Evolutionary conservation across 2,888 invertebrate species (phyloP), one percentile per base, ranked within the genome.

Genomic region (Oscheius sp.): DNA sequence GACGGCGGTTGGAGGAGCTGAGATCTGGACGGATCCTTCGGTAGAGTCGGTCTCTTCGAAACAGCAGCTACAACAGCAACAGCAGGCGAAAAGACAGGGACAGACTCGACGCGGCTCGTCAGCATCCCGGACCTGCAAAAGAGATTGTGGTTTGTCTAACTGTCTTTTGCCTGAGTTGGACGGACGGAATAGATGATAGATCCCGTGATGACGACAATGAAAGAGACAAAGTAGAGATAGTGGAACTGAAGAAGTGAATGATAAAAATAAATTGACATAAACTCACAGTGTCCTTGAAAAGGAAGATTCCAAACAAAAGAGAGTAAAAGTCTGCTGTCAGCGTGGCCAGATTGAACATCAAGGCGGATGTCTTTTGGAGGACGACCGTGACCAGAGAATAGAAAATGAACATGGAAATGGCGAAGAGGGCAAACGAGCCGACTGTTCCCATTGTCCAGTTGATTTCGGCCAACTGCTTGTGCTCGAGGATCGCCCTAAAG

Each of bases 271-370:
- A 33, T 5, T 29, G 11, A 32, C 0, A 29, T 9, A 63, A 21
- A 79, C 86, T 90, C 89, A 94, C 94, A 92, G 93, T 93, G 90
- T 94, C 94, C 80, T 93, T 93, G 90, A 94, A 94, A 80, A 94
- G 92, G 85, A 93, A 92, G 90, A 94, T 93, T 81, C 94, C 94
- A 84, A 93, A 92, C 65, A 95, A 92, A 32, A 95, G 92, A 2
- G 94, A 93, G 90, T 94, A 95, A 90, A 94, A 94, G 90, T 95
- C 94, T 1, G 94, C 93, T 0, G 94, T 94, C 73, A 95, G 90
- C 76, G 95, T 92, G 10, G 94, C 93, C 81, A 95, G 90, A 90
- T 95, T 95, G 89, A 94, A 91, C 83, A 94, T 92, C 62, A 94
- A 93, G n/a, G 95, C 93, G 11, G 94, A 94, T 11, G 94, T 94